Evolutionary conservation across 2,797 vertebrate species (phyloP).

Genomic region (Hypotaenidia philippensis): DNA sequence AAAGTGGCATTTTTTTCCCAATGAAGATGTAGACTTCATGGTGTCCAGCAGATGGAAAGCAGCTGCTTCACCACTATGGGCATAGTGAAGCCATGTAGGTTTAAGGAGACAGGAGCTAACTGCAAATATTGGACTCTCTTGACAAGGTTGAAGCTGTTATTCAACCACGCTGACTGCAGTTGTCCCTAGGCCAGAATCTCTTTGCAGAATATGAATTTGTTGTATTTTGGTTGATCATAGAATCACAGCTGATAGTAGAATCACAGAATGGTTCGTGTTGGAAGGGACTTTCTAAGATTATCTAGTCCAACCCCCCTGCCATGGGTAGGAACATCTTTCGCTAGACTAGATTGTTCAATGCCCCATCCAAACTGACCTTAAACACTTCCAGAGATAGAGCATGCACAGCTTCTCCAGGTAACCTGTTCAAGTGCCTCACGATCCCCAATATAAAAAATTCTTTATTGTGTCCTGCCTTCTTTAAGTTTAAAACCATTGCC

Average conservation of each 20-base stretch:
- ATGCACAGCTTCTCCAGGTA: not conserved
- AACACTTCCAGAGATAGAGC: not conserved
- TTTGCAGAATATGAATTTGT: not conserved
- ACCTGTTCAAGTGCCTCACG: not conserved
- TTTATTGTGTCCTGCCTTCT: not conserved
- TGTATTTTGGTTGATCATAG: not conserved
- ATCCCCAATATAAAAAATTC: not conserved
- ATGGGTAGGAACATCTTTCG: not conserved
- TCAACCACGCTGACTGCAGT: not conserved
- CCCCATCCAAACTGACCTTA: not conserved
- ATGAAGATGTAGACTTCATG: not conserved
- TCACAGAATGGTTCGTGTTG: not conserved
- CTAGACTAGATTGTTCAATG: not conserved
- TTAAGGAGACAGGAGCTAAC: not conserved
- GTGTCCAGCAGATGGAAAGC: not conserved
- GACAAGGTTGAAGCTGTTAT: not conserved
- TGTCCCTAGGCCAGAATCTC: not conserved
- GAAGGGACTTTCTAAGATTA: not conserved
- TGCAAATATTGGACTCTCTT: not conserved
- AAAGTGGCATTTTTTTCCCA: not conserved
- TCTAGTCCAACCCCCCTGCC: not conserved
- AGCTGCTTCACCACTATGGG: not conserved
- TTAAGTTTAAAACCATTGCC: not conserved
- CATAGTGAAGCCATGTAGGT: accelerated
- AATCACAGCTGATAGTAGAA: not conserved